Base-by-base conservation (phyloP, 2,797 vertebrate genomes). In the Epinephelus coioides region DNA sequence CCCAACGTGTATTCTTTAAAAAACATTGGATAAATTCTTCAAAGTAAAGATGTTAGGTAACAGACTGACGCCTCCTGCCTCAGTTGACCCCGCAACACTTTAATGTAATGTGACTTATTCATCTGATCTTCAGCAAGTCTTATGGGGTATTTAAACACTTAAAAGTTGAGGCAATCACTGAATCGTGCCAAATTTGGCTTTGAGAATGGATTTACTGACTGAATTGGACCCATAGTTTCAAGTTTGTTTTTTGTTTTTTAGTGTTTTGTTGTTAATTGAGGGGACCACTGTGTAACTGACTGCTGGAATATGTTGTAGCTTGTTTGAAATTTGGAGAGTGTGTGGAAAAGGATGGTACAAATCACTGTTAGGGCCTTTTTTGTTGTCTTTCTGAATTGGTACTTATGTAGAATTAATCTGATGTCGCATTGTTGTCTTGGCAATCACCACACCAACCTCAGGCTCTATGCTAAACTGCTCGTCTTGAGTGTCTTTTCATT, bases 241-340 rank as follows among this genome's bases (percentile, higher is more conserved):
- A 79, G 12, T 64, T 2, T 38, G 5, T 71, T 54, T 23, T 66
- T 73, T 18, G 63, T 79, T 64, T 38, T 54, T 68, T 53, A 34
- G 50, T 77, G 10, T 87, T 69, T 84, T 85, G 49, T 86, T 77
- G 46, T 87, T 77, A 30, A 53, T 75, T 69, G 73, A 81, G 60
- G 77, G 91, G 92, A 93, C 91, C 91, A 92, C 87, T 88, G 78
- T 91, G 86, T 92, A 86, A 88, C 73, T 88, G 89, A 92, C 91
- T 92, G 90, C 90, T 93, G 91, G 88, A 89, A 83, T 78, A 78
- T 91, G 66, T 90, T 85, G 69, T 88, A 57, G 75, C 79, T 82
- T 87, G 67, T 81, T 73, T 85, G 68, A 80, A 71, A 83, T 86
- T 81, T 76, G 57, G 64, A 73, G 76, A 68, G 64, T 62, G 55